Conservation (phyloP, 1,140 invertebrate genomes). For the Mesaphorura yosii region DNA sequence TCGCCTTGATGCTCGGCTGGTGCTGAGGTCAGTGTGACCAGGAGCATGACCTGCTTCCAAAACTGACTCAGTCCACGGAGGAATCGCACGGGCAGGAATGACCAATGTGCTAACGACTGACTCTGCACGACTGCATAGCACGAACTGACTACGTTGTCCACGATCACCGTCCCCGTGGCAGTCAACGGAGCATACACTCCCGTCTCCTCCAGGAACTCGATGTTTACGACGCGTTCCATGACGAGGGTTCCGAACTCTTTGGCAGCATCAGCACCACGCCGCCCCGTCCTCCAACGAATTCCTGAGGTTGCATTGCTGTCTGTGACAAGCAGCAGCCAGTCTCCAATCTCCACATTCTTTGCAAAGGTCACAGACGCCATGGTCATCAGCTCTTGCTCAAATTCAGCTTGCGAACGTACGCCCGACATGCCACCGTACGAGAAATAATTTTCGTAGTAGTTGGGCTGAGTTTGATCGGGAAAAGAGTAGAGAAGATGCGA, state of each 20-base stretch:
- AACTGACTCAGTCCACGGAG: constrained; percentile 33
- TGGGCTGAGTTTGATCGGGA: too few relatives aligned
- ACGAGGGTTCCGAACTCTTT: constrained; percentile 34
- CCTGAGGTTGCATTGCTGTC: too few relatives aligned
- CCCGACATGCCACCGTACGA: not conserved
- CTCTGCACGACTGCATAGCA: constrained; percentile 86
- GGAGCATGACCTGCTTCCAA: constrained; percentile 25
- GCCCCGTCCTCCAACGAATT: constrained; percentile 34
- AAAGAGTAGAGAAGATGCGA: constrained; percentile 60
- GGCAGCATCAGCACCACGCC: too few relatives aligned
- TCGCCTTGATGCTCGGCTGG: constrained; percentile 17
- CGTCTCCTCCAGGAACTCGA: constrained; percentile 44
- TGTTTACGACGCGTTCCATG: constrained; percentile 50
- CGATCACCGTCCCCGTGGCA: constrained; percentile 68
- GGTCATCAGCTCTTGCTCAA: not conserved
- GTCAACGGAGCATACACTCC: constrained; percentile 89
- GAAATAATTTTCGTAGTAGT: too few relatives aligned
- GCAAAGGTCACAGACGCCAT: constrained; percentile 45
- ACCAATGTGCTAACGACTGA: constrained; percentile 69
- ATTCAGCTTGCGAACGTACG: not conserved
- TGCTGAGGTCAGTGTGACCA: constrained; percentile 27
- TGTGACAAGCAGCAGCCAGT: constrained; percentile 41
- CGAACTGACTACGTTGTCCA: constrained; percentile 79
- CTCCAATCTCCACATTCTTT: constrained; percentile 43
- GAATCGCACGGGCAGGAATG: constrained; percentile 64